Base-by-base conservation (phyloP, 1,140 invertebrate genomes). In the Thaumatotibia leucotreta region DNA sequence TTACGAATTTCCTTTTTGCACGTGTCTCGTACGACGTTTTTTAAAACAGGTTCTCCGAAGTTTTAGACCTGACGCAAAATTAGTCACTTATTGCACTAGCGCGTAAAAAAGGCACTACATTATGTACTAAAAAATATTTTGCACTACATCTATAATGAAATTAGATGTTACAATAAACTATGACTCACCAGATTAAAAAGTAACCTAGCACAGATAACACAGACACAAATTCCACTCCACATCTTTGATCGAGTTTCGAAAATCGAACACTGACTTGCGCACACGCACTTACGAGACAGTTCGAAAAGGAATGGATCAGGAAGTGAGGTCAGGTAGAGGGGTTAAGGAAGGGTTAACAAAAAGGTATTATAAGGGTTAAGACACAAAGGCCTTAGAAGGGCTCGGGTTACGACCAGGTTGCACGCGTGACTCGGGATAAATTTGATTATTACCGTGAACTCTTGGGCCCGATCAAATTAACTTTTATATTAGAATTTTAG, bases 331-430 rank as follows among this genome's bases (percentile, higher is more conserved):
- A 88, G 87, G 87, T 89, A 88, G 84, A 80, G 75, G 73, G 76
- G 76, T 74, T 82, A 83, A 86, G 85, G 82, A 87, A 83, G 85
- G 87, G 87, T 89, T 89, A 89, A 84, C 76, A 84, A 89, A 78
- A 88, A 89, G 77, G 79, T 80, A 70, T 83, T 82, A 84, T 89
- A 24, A 79, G 79, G 81, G 83, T 83, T 84, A 86, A 83, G 74
- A 76, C 74, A 84, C 65, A 74, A 74, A 84, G 77, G 70, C 31
- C 72, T 75, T 71, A 80, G 73, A 76, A 64, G 73, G 58, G 77
- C 73, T 81, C 66, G 76, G 79, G 82, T 88, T 86, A 81, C 75
- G 63, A 67, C 68, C 70, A 80, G 76, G 72, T 79, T 80, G 63
- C 70, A 77, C 80, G 70, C 75, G 73, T 79, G 65, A 67, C 68